Conservation (phyloP, 2,888 invertebrate species). For the Caenorhabditis sp. region DNA sequence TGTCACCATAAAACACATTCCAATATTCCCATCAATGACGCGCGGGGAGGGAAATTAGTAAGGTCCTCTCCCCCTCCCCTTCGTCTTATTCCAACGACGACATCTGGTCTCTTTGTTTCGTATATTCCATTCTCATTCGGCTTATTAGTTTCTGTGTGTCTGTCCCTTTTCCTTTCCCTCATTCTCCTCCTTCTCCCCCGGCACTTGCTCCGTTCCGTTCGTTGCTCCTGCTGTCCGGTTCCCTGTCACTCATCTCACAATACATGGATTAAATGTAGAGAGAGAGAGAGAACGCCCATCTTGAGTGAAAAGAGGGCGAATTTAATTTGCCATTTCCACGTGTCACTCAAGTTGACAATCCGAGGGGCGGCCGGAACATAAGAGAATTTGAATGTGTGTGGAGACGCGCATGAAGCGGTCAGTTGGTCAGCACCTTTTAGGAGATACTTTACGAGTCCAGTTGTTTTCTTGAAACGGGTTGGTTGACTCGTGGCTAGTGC, state of each 20-base stretch:
- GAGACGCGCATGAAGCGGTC: no score
- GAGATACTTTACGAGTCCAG: no score
- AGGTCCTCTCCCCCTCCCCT: no score
- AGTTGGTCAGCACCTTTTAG: slow-evolving; percentile 30
- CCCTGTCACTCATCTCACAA: slow-evolving; percentile 53
- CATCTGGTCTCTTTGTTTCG: slow-evolving; percentile 53
- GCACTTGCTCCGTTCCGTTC: slow-evolving; percentile 22
- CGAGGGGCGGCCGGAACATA: not conserved
- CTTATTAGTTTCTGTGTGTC: slow-evolving; percentile 56
- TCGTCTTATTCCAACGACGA: slow-evolving; percentile 13
- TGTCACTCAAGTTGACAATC: slow-evolving; percentile 56
- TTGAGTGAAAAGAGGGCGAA: slow-evolving; percentile 15
- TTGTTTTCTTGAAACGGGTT: no score
- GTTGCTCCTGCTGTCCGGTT: slow-evolving; percentile 15
- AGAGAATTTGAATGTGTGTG: slow-evolving; percentile 28
- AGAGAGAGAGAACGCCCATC: not conserved
- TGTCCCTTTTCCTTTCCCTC: slow-evolving; percentile 5
- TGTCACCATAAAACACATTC: slow-evolving; percentile 59
- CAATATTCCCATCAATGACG: slow-evolving; percentile 28
- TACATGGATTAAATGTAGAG: slow-evolving; percentile 43
- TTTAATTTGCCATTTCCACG: slow-evolving; percentile 63
- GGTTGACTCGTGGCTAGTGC: no score
- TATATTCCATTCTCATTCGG: slow-evolving; percentile 50
- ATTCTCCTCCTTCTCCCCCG: no score
- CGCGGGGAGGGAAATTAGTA: slow-evolving; percentile 20